phyloP scores from a whole-genome alignment of 2,888 invertebrate genomes.

The Euplagia quadripunctaria region DNA sequence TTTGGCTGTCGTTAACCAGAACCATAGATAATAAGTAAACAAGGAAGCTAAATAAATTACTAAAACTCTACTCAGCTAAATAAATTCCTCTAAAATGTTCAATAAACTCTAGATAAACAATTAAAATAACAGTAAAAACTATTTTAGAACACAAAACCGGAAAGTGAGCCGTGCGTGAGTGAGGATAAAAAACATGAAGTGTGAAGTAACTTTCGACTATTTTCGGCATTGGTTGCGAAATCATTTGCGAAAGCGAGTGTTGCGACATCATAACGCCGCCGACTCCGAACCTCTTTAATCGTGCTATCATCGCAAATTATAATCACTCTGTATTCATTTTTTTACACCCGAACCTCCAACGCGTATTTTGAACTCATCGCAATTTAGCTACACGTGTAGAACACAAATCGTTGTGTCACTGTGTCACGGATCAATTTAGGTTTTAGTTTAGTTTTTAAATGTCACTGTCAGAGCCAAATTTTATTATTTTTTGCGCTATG shows the following conservation, averaged over 20 bases:
- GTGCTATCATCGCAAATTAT: slow-evolving; percentile 15
- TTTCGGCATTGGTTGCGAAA: slow-evolving; percentile 75
- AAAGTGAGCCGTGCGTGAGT: slow-evolving; percentile 63
- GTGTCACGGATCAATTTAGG: slow-evolving; percentile 29
- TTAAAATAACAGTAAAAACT: slow-evolving; percentile 12
- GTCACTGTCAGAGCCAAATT: slow-evolving; percentile 29
- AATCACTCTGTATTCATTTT: slow-evolving; percentile 22
- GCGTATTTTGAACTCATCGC: slow-evolving; percentile 16
- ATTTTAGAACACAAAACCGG: slow-evolving; percentile 38
- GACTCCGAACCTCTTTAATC: slow-evolving; percentile 12
- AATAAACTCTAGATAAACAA: slow-evolving; percentile 4
- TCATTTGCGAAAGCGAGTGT: slow-evolving; percentile 79
- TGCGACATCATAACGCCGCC: slow-evolving; percentile 62
- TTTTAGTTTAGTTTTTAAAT: slow-evolving; percentile 28
- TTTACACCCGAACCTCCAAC: slow-evolving; percentile 5
- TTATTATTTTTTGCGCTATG: not conserved
- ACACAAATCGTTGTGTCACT: slow-evolving; percentile 19
- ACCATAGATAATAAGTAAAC: too few relatives aligned
- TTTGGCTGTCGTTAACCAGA: too few relatives aligned
- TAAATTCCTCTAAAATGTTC: not conserved
- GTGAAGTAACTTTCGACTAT: slow-evolving; percentile 77
- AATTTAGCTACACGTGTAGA: slow-evolving; percentile 29
- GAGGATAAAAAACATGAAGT: slow-evolving; percentile 64
- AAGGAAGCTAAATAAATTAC: too few relatives aligned
- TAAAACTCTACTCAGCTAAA: not conserved